A percentile compares a stretch with the other conserved stretches of the same genome.
phyloP scores from a whole-genome alignment of 2,113 vertebrate genomes.

The Pseudopipra pipra region DNA sequence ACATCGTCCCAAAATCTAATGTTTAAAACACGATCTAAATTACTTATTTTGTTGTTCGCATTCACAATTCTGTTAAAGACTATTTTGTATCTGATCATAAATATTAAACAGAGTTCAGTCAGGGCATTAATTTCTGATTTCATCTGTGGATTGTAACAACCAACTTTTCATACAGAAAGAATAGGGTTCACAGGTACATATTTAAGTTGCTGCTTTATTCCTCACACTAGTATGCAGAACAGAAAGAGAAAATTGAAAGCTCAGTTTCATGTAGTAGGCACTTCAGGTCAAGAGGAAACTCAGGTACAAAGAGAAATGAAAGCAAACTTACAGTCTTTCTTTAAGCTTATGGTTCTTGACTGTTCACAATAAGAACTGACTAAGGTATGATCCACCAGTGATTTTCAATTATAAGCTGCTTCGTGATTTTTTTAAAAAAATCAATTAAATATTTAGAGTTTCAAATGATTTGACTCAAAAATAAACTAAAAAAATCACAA shows the following conservation, averaged over 20 bases:
- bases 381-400: neutral
- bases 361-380: neutral
- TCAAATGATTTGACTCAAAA: neutral
- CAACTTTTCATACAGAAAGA: neutral
- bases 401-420: neutral
- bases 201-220: slow-evolving; percentile 17
- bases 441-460: neutral
- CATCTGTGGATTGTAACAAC: neutral
- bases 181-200: neutral
- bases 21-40: neutral
- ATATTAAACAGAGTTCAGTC: neutral
- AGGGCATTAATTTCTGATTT: neutral
- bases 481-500: neutral
- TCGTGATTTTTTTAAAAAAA: neutral
- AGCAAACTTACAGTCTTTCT: neutral
- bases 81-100: neutral
- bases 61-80: neutral
- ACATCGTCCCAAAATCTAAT: neutral
- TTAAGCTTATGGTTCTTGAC: neutral
- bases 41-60: neutral
- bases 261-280: neutral
- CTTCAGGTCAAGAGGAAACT: neutral
- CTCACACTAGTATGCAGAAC: neutral
- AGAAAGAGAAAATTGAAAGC: neutral
- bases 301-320: neutral